Conservation (phyloP, 2,888 invertebrate genomes). For the Phengaris alcon region DNA sequence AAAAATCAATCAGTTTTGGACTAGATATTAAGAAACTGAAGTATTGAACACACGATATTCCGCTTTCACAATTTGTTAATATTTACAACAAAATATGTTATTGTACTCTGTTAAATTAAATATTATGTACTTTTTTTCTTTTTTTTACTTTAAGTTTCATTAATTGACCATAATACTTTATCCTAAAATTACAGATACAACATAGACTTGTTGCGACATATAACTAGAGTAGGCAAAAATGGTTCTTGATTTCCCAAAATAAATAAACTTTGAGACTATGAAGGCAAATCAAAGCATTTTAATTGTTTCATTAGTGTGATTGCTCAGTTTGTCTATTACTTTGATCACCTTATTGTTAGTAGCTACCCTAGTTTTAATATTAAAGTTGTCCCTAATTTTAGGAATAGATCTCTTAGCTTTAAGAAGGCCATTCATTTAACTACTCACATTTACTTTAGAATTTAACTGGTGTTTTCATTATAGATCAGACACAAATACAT, state of each 20-base stretch:
- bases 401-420: conserved; percentile 20
- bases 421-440: conserved; percentile 23
- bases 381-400: conserved; percentile 1
- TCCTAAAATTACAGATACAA: conserved; percentile 18
- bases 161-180: conserved; percentile 22
- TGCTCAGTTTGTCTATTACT: too few relatives aligned
- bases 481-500: conserved; percentile 8
- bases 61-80: neutral
- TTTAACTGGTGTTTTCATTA: conserved; percentile 21
- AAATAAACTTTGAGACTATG: too few relatives aligned
- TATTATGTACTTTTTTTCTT: neutral
- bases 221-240: neutral
- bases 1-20: neutral
- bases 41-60: neutral
- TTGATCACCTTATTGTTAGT: neutral
- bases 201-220: neutral
- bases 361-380: neutral
- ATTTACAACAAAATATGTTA: neutral
- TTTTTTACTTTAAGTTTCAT: neutral
- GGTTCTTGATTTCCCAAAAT: neutral
- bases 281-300: too few relatives aligned
- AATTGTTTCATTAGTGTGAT: too few relatives aligned
- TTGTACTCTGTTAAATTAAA: neutral
- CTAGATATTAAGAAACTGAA: neutral
- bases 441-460: conserved; percentile 20